phyloP scores from a whole-genome alignment of 2,113 vertebrate species.

The Cephalopholis sonnerati region DNA sequence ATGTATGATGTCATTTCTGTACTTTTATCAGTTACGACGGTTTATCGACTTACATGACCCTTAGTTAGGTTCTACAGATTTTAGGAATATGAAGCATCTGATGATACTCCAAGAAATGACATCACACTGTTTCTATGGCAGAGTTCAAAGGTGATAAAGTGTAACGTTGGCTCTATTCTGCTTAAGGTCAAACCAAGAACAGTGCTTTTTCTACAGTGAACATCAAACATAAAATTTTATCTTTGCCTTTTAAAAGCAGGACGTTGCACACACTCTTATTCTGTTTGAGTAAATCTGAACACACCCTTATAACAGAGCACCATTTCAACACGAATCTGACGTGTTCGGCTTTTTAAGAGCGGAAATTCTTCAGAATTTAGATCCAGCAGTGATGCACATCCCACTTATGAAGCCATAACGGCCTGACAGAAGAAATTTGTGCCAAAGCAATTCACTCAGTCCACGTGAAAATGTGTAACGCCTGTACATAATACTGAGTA shows the following conservation, averaged over 20 bases:
- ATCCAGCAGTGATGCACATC: not conserved
- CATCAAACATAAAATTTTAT: not conserved
- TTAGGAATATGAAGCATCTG: too few relatives aligned
- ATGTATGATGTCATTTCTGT: too few relatives aligned
- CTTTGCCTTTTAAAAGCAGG: not conserved
- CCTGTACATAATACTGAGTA: not conserved
- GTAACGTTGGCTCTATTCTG: not conserved
- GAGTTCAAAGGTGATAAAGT: too few relatives aligned
- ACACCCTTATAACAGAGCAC: not conserved
- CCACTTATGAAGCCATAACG: not conserved
- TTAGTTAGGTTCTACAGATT: too few relatives aligned
- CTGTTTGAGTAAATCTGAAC: not conserved
- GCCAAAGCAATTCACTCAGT: not conserved
- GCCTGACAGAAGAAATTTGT: conserved; percentile 17
- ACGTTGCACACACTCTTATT: not conserved
- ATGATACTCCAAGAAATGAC: too few relatives aligned
- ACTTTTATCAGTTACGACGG: too few relatives aligned
- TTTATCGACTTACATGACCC: too few relatives aligned
- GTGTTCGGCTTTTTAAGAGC: not conserved
- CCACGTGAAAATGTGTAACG: not conserved
- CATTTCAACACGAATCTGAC: not conserved
- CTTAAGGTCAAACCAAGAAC: not conserved
- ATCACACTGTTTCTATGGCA: too few relatives aligned
- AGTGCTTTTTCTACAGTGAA: not conserved
- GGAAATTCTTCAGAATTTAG: not conserved